Base-by-base conservation (phyloP, 2,797 vertebrate genomes). In the Eurystomus glaucurus region DNA sequence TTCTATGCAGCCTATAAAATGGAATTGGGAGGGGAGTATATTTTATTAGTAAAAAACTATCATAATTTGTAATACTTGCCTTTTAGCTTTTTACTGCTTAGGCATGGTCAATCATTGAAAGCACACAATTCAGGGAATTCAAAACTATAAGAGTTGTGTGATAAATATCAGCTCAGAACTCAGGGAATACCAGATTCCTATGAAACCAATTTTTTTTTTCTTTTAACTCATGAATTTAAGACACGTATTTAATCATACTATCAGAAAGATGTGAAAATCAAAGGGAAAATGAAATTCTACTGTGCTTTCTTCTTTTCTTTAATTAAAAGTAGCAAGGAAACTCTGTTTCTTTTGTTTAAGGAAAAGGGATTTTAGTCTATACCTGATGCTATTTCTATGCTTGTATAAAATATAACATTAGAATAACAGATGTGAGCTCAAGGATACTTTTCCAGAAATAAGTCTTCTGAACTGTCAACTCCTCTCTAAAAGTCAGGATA, bases 141-240 rank as follows among this genome's bases (percentile, higher is more conserved):
- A 90, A 50, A 93, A 13, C 7, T 75, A 3, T 28, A 72, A 39
- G 19, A 70, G 92, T 25, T 79, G 10, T 50, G 51, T 61, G 37
- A 90, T 79, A 90, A 87, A 71, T 60, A 82, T 37, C 18, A 71
- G 2, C 18, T 29, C 50, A 60, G 80, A 22, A 64, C 25, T 70
- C 48, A 68, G n/a, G 45, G 51, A 26, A 71, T 11, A 88, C 4
- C 22, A 75, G 31, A 55, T 70, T 93, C 91, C 60, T 61, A 62
- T 16, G 51, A 88, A 97, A 80, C 2, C 3, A 90, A 68, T 84
- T 39, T 83, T 85, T 92, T 78, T 19, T 26, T 79, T 79, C 76
- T 74, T n/a, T 52, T 7, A 83, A 79, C 14, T 79, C 4, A 28
- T 45, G 39, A 68, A 74, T 61, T 95, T 52, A 23, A 39, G 10